phyloP scores from a whole-genome alignment of 2,888 invertebrate species.

The Trissolcus brochymenae region DNA sequence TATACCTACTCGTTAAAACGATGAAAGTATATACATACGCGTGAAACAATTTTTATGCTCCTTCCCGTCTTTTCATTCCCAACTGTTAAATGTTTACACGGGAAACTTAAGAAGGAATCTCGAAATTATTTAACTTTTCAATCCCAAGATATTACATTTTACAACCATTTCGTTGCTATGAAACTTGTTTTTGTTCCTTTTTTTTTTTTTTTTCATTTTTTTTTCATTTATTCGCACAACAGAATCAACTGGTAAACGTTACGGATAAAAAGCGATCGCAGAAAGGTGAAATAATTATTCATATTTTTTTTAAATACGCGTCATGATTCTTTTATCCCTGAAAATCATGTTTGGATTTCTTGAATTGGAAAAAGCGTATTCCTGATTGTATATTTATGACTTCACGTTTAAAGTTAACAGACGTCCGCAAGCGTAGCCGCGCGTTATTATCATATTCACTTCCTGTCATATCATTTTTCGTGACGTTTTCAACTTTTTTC shows the following conservation, averaged over 20 bases:
- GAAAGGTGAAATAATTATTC: constrained; percentile 6
- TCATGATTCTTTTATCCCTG: constrained; percentile 12
- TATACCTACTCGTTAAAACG: constrained; percentile 22
- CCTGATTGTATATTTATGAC: constrained; percentile 26
- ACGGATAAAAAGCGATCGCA: not conserved
- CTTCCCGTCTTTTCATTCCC: not conserved
- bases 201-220: not conserved
- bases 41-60: not conserved
- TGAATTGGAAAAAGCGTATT: constrained; percentile 14
- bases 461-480: constrained; percentile 37
- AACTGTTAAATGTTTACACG: constrained; percentile 18
- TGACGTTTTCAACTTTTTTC: constrained; percentile 29
- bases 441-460: constrained; percentile 39
- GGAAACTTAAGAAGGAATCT: constrained; percentile 11
- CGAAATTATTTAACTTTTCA: constrained; percentile 9
- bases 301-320: constrained; percentile 1
- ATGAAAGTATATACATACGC: constrained; percentile 7
- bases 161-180: not conserved
- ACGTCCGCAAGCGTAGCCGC: constrained; percentile 19
- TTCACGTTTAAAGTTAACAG: constrained; percentile 17
- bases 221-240: not conserved
- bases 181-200: not conserved
- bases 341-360: constrained; percentile 15
- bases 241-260: not conserved
- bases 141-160: not conserved